A percentile compares a stretch with the other conserved stretches of the same genome.
Conservation (phyloP, 2,797 vertebrate species). For the Moxostoma hubbsi region DNA sequence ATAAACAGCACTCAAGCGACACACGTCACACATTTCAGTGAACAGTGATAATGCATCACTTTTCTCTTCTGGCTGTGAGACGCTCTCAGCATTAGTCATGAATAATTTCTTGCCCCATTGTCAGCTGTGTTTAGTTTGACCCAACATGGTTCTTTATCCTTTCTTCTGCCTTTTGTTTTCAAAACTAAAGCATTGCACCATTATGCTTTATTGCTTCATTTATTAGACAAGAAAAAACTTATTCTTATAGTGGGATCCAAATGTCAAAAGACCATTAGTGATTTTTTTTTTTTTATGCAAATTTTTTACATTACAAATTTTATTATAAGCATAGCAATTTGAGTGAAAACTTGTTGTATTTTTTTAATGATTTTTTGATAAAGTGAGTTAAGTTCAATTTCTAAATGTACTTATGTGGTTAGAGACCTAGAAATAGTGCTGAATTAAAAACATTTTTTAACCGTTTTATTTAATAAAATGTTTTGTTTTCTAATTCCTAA, state of each 20-base stretch:
- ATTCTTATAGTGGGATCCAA: background rate
- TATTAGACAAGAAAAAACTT: background rate
- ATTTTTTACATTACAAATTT: background rate
- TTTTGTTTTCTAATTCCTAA: background rate
- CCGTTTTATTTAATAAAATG: background rate
- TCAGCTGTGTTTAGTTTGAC: slow-evolving; percentile 71
- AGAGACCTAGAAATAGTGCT: background rate
- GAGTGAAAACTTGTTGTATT: background rate
- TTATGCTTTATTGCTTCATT: background rate
- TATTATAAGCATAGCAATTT: background rate
- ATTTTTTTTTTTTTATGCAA: background rate
- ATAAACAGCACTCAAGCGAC: slow-evolving; percentile 2
- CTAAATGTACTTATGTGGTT: too few species aligned
- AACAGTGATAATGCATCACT: slow-evolving; percentile 25
- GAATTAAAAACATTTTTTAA: background rate
- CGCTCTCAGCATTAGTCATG: slow-evolving; percentile 69
- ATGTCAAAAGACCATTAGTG: background rate
- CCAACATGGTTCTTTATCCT: slow-evolving; percentile 61
- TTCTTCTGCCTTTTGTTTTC: background rate
- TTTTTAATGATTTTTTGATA: too few species aligned
- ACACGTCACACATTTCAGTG: slow-evolving; percentile 4
- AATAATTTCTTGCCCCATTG: slow-evolving; percentile 75
- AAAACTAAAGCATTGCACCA: background rate
- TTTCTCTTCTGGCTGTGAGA: background rate
- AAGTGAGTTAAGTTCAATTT: too few species aligned